Evolutionary conservation across 2,888 invertebrate genomes (phyloP).

Genomic region (Hirtodrosophila histrioides): DNA sequence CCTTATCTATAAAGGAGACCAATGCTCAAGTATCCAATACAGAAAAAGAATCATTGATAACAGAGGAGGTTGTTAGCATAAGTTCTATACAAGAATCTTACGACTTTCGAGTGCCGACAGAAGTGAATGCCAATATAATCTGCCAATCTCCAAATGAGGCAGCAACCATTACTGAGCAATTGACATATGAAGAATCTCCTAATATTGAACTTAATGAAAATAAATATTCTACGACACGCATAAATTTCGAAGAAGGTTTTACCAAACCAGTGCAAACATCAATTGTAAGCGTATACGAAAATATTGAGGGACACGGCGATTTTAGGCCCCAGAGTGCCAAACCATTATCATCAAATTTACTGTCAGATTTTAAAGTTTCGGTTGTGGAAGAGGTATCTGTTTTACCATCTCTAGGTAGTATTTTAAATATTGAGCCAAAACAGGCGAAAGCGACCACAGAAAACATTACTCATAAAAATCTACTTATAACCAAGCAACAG

Average conservation of each 20-base stretch:
- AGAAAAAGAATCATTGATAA: slow-evolving; percentile 59
- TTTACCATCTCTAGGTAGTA: slow-evolving; percentile 45
- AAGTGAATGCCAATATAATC: slow-evolving; percentile 53
- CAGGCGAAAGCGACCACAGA: slow-evolving; percentile 23
- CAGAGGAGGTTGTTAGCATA: slow-evolving; percentile 72
- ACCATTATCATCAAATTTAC: slow-evolving; percentile 30
- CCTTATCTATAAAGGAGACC: slow-evolving; percentile 7
- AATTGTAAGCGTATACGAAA: slow-evolving; percentile 68
- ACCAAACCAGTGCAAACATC: slow-evolving; percentile 53
- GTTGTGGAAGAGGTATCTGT: slow-evolving; percentile 68
- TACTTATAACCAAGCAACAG: slow-evolving; percentile 60
- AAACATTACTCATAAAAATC: slow-evolving; percentile 39
- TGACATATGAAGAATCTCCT: slow-evolving; percentile 65
- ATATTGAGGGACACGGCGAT: slow-evolving; percentile 59
- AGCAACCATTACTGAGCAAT: slow-evolving; percentile 57
- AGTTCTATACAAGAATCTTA: slow-evolving; percentile 73
- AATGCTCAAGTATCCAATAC: slow-evolving; percentile 55
- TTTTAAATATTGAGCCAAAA: slow-evolving; percentile 28
- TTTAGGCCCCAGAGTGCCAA: slow-evolving; percentile 52
- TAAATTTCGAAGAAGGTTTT: slow-evolving; percentile 33
- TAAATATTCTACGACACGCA: slow-evolving; percentile 1
- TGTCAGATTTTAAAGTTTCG: slow-evolving; percentile 64
- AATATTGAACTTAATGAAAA: background rate
- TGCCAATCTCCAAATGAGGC: slow-evolving; percentile 54
- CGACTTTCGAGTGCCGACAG: slow-evolving; percentile 54